Evolutionary conservation across 2,797 vertebrate species (phyloP).

Genomic region (Iguana delicatissima): DNA sequence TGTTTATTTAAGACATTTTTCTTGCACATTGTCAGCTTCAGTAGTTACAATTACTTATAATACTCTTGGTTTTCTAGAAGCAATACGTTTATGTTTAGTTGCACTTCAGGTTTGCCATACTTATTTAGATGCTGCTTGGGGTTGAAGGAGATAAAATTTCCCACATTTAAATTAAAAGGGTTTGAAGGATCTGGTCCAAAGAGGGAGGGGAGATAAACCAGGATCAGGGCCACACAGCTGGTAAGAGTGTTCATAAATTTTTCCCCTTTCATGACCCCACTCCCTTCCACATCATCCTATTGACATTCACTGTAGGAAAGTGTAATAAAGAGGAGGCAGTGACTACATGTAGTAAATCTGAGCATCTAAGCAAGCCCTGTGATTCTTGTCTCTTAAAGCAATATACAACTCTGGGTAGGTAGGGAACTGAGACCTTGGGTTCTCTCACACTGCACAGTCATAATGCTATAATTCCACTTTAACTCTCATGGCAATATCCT

Average conservation of each 20-base stretch:
- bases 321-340: background rate
- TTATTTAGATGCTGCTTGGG: background rate
- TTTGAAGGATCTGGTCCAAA: background rate
- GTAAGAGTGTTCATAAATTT: too few relatives aligned
- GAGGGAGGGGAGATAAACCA: background rate
- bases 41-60: background rate
- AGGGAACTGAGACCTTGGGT: too few relatives aligned
- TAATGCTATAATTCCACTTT: too few relatives aligned
- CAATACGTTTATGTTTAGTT: background rate
- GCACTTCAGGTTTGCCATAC: background rate
- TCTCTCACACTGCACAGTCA: too few relatives aligned
- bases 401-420: background rate
- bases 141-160: background rate
- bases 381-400: background rate
- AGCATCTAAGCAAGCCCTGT: background rate
- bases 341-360: background rate
- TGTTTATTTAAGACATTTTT: conserved; percentile 3
- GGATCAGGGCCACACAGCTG: background rate
- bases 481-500: too few relatives aligned
- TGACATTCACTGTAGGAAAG: background rate
- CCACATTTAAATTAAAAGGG: background rate
- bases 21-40: background rate
- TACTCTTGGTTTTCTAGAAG: background rate
- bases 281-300: background rate
- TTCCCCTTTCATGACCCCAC: background rate